Percentiles rank a stretch among this genome's conserved stretches.
These are phyloP conservation scores for Sylvicola cinctus DNA, from an alignment of 2,888 invertebrate species.

Conservation along the genomic window DNA sequence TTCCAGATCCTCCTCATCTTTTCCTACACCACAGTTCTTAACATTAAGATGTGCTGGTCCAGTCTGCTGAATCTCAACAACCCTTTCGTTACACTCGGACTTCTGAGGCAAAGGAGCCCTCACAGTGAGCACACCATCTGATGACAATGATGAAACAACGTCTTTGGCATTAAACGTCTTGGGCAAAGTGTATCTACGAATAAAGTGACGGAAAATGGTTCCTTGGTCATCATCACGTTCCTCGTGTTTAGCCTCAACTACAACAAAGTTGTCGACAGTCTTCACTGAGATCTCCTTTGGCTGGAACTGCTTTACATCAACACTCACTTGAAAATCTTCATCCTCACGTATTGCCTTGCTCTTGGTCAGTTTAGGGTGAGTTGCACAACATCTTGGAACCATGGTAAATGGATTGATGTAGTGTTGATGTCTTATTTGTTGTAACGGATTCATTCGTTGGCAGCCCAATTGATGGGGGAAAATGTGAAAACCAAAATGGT, in stretches of 20 bases:
- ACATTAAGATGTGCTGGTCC: slow-evolving; percentile 33
- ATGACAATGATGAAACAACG: slow-evolving; percentile 51
- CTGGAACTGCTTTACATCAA: slow-evolving; percentile 61
- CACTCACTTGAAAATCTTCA: slow-evolving; percentile 46
- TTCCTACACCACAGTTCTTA: no score
- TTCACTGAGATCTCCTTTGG: slow-evolving; percentile 62
- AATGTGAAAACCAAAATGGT: no score
- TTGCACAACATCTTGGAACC: no score
- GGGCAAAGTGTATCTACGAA: slow-evolving; percentile 53
- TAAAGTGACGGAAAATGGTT: slow-evolving; percentile 52
- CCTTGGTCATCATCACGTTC: slow-evolving; percentile 57
- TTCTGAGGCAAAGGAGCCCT: slow-evolving; percentile 35
- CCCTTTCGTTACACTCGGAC: slow-evolving; percentile 26
- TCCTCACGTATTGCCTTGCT: no score
- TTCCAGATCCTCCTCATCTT: no score
- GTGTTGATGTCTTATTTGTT: no score
- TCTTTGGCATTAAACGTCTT: slow-evolving; percentile 52
- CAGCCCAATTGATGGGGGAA: no score
- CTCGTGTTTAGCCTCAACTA: slow-evolving; percentile 61
- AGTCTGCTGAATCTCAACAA: slow-evolving; percentile 37
- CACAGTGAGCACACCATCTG: slow-evolving; percentile 50
- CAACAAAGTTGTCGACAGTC: slow-evolving; percentile 47
- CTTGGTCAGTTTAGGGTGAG: no score
- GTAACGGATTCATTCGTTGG: no score
- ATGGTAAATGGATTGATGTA: no score